These are phyloP conservation scores for Apistogramma diplotaenia DNA, from an alignment of 2,113 vertebrate genomes.

Conservation along the genomic window DNA sequence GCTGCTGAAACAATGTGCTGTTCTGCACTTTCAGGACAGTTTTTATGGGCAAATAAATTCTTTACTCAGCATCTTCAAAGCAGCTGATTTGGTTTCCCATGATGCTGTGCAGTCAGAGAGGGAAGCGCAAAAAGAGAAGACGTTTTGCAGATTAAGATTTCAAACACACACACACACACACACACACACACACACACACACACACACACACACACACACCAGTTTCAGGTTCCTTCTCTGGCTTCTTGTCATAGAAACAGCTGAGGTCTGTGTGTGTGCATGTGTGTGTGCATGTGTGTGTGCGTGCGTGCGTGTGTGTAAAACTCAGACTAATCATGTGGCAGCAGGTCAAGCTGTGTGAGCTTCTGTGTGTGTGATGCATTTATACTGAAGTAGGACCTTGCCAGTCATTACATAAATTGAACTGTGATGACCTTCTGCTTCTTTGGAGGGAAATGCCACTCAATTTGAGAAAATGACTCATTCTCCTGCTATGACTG, in stretches of 20 bases:
- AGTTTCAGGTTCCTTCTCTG: constrained; percentile 56
- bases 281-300: background rate
- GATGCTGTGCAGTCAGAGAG: background rate
- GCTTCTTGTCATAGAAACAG: constrained; percentile 21
- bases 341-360: background rate
- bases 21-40: constrained; percentile 16
- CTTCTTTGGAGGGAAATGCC: background rate
- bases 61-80: constrained; percentile 19
- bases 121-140: constrained; percentile 3
- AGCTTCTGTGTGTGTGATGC: background rate
- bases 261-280: background rate
- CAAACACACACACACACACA: background rate
- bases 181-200: background rate
- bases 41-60: background rate
- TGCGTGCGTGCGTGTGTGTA: background rate
- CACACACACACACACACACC: background rate
- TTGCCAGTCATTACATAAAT: constrained; percentile 2
- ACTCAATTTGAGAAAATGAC: background rate
- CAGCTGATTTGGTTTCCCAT: constrained; percentile 2
- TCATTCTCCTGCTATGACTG: background rate
- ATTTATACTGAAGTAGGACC: background rate
- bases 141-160: constrained; percentile 27
- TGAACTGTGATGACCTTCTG: constrained; percentile 31
- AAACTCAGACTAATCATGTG: constrained; percentile 17
- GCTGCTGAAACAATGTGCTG: constrained; percentile 1